These are phyloP conservation scores for Synanthedon tipuliformis DNA, from an alignment of 2,888 invertebrate species.

Conservation along the genomic window DNA sequence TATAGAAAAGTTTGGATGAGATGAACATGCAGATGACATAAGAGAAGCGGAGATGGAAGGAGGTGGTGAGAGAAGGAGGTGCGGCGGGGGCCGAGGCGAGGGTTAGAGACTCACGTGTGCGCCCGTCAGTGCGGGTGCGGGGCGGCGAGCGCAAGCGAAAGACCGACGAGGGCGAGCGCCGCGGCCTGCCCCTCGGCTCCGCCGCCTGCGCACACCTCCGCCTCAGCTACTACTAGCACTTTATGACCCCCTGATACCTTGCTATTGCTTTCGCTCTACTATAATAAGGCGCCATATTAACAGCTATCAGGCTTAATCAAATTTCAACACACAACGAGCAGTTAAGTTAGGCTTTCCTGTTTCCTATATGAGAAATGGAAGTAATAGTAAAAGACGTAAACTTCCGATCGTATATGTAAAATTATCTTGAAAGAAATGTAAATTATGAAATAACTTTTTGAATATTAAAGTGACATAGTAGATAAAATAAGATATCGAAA, in stretches of 20 bases:
- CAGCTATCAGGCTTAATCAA: not conserved
- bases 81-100: conserved; percentile 9
- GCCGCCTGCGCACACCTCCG: conserved; percentile 55
- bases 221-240: conserved; percentile 1
- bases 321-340: not conserved
- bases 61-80: not conserved
- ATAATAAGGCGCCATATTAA: not conserved
- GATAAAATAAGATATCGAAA: too few relatives aligned
- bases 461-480: too few relatives aligned
- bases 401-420: too few relatives aligned
- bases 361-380: too few relatives aligned
- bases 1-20: too few relatives aligned
- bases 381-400: too few relatives aligned
- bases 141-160: conserved; percentile 54
- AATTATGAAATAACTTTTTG: too few relatives aligned
- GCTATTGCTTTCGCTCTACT: not conserved
- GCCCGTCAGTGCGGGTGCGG: conserved; percentile 62
- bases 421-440: too few relatives aligned
- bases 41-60: not conserved
- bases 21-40: too few relatives aligned
- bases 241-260: not conserved
- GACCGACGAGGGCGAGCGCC: conserved; percentile 48
- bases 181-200: conserved; percentile 46
- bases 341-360: too few relatives aligned
- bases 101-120: conserved; percentile 53